Evolutionary conservation across 2,888 invertebrate genomes (phyloP).

Genomic region (Meloe dianella): DNA sequence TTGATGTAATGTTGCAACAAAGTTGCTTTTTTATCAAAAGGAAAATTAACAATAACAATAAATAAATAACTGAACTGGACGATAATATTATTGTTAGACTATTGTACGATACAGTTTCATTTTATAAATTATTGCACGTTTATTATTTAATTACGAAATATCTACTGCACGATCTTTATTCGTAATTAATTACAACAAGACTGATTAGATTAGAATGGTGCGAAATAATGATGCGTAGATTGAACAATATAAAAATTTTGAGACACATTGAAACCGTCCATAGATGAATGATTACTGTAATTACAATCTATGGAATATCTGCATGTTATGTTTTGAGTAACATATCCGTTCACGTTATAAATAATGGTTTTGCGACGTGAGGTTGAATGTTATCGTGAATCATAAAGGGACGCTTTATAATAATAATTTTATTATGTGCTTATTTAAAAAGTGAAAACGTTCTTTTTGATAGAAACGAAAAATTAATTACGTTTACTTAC

Average conservation of each 20-base stretch:
- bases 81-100: background rate
- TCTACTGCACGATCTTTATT: background rate
- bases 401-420: background rate
- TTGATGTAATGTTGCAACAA: conserved; percentile 45
- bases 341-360: conserved; percentile 11
- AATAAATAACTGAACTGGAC: conserved; percentile 11
- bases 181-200: background rate
- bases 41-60: conserved; percentile 25
- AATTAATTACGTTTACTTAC: background rate
- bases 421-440: background rate
- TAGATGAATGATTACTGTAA: conserved; percentile 13
- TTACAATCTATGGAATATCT: conserved; percentile 2
- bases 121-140: conserved; percentile 38
- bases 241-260: conserved; percentile 1
- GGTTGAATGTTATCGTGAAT: conserved; percentile 4
- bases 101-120: conserved; percentile 14
- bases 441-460: background rate
- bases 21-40: conserved; percentile 45
- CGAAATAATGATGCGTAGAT: background rate
- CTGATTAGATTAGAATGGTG: conserved; percentile 7
- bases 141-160: conserved; percentile 28
- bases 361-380: conserved; percentile 10
- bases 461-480: background rate
- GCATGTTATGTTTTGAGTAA: conserved; percentile 8
- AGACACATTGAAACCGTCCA: conserved; percentile 9